Percentiles rank a stretch among this genome's conserved stretches.
phyloP scores from a whole-genome alignment of 2,113 vertebrate genomes.

The Diadophis punctatus region DNA sequence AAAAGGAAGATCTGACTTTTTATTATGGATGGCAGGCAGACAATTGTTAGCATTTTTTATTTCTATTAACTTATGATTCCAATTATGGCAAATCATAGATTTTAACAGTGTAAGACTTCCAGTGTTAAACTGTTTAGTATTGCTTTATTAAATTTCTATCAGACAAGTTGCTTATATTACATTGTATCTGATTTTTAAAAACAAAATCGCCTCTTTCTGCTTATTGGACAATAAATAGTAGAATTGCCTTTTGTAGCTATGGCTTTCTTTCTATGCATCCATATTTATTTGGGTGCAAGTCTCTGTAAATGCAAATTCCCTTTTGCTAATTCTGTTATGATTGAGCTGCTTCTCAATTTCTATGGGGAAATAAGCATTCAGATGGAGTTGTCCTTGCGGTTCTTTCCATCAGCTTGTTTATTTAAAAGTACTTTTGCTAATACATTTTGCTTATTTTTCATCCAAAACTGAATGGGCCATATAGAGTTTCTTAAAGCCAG shows the following conservation, averaged over 20 bases:
- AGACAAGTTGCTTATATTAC: neutral
- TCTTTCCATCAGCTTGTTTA: neutral
- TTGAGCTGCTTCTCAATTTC: neutral
- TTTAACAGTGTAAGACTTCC: neutral
- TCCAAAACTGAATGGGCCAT: neutral
- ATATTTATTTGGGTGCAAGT: neutral
- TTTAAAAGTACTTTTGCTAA: neutral
- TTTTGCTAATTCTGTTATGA: neutral
- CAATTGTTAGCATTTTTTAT: neutral
- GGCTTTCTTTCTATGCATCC: neutral
- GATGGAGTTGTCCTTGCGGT: neutral
- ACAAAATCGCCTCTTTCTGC: neutral
- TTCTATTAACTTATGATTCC: neutral
- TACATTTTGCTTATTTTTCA: neutral
- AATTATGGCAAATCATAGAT: neutral
- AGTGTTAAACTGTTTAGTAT: neutral
- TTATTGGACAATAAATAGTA: neutral
- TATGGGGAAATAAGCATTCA: neutral
- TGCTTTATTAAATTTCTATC: neutral
- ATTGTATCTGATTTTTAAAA: neutral
- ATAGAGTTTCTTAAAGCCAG: neutral
- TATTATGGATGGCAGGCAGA: neutral
- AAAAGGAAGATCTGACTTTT: neutral
- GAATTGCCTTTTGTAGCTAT: neutral
- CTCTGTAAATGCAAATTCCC: neutral